Base-by-base conservation (phyloP, 2,797 vertebrate genomes). In the Carcharodon carcharias region DNA sequence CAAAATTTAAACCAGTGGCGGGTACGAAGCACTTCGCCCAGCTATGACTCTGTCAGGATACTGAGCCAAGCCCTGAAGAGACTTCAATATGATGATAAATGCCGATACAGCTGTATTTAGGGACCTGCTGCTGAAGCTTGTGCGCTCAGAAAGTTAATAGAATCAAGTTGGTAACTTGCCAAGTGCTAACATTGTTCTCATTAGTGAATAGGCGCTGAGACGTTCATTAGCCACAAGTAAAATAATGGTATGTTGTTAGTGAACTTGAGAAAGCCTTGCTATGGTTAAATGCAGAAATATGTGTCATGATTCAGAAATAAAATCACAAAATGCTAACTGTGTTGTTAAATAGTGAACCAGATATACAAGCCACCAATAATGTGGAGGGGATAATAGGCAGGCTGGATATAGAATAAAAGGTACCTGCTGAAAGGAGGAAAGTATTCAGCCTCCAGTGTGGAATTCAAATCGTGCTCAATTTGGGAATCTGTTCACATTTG, bases 131-230 rank as follows among this genome's bases (percentile, higher is more conserved):
- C 21, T 35, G 26, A 73, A 95, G 26, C 28, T 45, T 71, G 69
- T 54, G 94, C 6, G 8, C 54, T 73, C 50, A 2, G 94, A 56
- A 50, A 92, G 89, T 92, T 92, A n/a, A 92, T 92, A 35, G 67
- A 95, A 77, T 95, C 54, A 56, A 21, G 28, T 71, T 95, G 69
- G 94, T 54, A 73, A 35, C 50, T 77, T 95, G 94, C 94, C 94
- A 77, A 77, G 50, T 14, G 40, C 50, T n/a, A n/a, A n/a, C 67
- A 28, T 8, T 35, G 45, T 54, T 58, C 31, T 77, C 67, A n/a
- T 77, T 95, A 77, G 6, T 73, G 69, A 56, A 54, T 77, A 54
- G 69, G 16, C 50, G 93, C 65, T 3, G n/a, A 26, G 23, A 45
- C n/a, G 28, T 63, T 73, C 67, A 65, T 93, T 7, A 93, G 26